These are phyloP conservation scores for Poecilia velifera DNA, from an alignment of 2,797 vertebrate genomes.

Conservation along the genomic window DNA sequence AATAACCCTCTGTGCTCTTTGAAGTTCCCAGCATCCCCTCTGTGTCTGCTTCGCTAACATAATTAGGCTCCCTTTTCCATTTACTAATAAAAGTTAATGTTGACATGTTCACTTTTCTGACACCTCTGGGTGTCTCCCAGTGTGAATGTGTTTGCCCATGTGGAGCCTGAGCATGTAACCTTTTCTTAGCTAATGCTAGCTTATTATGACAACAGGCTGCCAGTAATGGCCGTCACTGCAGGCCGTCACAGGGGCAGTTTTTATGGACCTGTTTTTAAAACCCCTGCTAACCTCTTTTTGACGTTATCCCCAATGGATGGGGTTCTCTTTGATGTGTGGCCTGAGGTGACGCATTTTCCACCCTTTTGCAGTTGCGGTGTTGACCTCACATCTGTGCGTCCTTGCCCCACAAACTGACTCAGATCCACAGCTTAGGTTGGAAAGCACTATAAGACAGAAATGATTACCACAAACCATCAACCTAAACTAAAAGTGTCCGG, in stretches of 20 bases:
- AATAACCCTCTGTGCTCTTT: slow-evolving; percentile 16
- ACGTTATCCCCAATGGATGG: slow-evolving; percentile 56
- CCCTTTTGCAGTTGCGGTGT: slow-evolving; percentile 48
- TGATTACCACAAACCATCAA: background rate
- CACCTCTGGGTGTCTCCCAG: slow-evolving; percentile 55
- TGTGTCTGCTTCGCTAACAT: slow-evolving; percentile 23
- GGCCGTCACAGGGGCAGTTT: slow-evolving; percentile 50
- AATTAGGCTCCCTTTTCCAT: slow-evolving; percentile 64
- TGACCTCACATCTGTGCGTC: slow-evolving; percentile 71
- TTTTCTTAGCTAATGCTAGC: slow-evolving; percentile 56
- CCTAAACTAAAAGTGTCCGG: background rate
- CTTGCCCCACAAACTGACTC: slow-evolving; percentile 7
- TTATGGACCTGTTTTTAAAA: slow-evolving; percentile 70
- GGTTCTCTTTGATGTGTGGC: slow-evolving; percentile 67
- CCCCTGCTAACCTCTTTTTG: slow-evolving; percentile 57
- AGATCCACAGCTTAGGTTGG: background rate
- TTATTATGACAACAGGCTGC: slow-evolving; percentile 53
- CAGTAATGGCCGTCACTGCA: slow-evolving; percentile 54
- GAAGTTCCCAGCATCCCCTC: slow-evolving; percentile 15
- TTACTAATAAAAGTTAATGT: slow-evolving; percentile 55
- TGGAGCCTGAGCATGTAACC: slow-evolving; percentile 22
- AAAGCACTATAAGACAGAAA: background rate
- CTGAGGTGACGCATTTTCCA: slow-evolving; percentile 70
- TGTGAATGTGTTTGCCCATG: slow-evolving; percentile 48
- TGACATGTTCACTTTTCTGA: slow-evolving; percentile 60